Evolutionary conservation across 2,113 vertebrate genomes (phyloP).

Genomic region (Strigops habroptila): DNA sequence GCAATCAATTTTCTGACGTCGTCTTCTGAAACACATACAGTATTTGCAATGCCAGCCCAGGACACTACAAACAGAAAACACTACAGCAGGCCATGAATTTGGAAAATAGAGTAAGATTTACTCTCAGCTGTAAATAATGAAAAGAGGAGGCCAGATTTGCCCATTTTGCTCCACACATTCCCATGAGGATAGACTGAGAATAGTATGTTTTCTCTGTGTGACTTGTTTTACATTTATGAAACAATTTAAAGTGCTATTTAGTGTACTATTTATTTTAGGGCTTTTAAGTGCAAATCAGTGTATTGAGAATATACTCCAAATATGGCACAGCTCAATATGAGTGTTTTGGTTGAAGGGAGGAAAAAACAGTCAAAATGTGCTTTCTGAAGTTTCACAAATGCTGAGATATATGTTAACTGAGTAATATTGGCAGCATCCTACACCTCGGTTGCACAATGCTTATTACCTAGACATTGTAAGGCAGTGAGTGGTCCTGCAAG

Average conservation of each 20-base stretch:
- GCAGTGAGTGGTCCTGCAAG: constrained; percentile 5
- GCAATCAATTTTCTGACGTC: constrained; percentile 61
- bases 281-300: constrained; percentile 53
- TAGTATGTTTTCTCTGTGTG: constrained; percentile 57
- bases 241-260: constrained; percentile 44
- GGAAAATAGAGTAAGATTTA: constrained; percentile 39
- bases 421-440: constrained; percentile 2
- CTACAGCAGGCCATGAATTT: constrained; percentile 62
- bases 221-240: constrained; percentile 38
- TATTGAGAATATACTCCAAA: constrained; percentile 62
- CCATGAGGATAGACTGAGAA: constrained; percentile 62
- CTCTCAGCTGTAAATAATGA: neutral
- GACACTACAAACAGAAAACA: constrained; percentile 59
- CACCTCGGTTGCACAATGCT: constrained; percentile 66
- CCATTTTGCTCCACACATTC: constrained; percentile 45
- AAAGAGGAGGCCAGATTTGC: neutral
- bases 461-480: constrained; percentile 41
- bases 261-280: neutral
- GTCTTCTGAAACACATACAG: constrained; percentile 21
- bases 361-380: constrained; percentile 23
- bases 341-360: constrained; percentile 32
- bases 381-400: neutral
- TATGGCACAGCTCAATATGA: constrained; percentile 49
- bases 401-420: neutral
- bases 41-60: constrained; percentile 60